These are phyloP conservation scores for Spilosoma lubricipeda DNA, from an alignment of 2,888 invertebrate species.

Conservation along the genomic window DNA sequence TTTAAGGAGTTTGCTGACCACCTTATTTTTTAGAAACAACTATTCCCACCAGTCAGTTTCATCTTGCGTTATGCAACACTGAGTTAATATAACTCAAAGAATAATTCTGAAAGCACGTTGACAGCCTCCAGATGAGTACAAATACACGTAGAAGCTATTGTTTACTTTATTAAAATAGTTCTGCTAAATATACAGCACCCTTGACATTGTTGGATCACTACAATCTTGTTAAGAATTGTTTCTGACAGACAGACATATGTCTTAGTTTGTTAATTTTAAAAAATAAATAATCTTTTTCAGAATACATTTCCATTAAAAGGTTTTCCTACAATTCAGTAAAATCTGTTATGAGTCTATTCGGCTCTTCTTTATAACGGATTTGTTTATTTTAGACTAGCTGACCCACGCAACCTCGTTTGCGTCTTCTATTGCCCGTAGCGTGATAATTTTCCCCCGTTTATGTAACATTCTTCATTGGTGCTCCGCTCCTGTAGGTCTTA, in stretches of 20 bases:
- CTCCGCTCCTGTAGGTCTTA: too few relatives aligned
- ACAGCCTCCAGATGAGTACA: neutral
- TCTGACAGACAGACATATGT: conserved; percentile 1
- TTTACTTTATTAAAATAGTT: conserved; percentile 6
- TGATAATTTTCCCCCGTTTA: too few relatives aligned
- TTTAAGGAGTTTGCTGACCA: neutral
- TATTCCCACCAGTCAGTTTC: neutral
- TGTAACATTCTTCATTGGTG: too few relatives aligned
- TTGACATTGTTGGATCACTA: conserved; percentile 11
- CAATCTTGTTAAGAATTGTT: neutral
- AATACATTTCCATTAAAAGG: neutral
- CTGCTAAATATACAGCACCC: neutral
- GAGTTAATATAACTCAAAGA: neutral
- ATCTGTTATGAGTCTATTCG: too few relatives aligned
- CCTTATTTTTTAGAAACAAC: neutral
- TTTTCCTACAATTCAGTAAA: neutral
- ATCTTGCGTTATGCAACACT: neutral
- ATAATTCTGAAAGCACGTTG: neutral
- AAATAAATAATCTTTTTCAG: neutral
- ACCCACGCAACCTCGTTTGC: too few relatives aligned
- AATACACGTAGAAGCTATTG: neutral
- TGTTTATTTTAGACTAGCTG: too few relatives aligned
- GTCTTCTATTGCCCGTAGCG: too few relatives aligned
- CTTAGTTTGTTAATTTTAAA: neutral
- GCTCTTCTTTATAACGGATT: too few relatives aligned